These are phyloP conservation scores for Drosophila algonquin DNA, from an alignment of 2,888 invertebrate species.

Conservation along the genomic window DNA sequence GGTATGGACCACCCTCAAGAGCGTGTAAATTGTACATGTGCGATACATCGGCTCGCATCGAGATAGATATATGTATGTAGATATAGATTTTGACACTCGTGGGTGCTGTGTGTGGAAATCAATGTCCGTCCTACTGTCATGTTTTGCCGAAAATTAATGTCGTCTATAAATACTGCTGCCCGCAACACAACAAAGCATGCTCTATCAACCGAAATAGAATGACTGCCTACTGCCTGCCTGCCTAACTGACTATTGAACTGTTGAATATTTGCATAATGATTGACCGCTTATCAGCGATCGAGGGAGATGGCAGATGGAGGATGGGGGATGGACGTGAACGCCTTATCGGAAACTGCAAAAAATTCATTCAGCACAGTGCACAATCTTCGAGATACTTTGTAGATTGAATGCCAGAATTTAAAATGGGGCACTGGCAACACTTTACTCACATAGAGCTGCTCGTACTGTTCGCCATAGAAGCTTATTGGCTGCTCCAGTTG, in stretches of 20 bases:
- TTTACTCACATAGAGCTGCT: slow-evolving; percentile 92
- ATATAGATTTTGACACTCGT: slow-evolving; percentile 26
- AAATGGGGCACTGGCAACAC: neutral
- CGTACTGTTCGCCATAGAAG: slow-evolving; percentile 91
- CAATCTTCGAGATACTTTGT: slow-evolving; percentile 41
- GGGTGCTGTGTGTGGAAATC: slow-evolving; percentile 38
- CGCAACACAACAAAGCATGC: slow-evolving; percentile 31
- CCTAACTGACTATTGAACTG: slow-evolving; percentile 32
- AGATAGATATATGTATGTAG: neutral
- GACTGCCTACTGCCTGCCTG: neutral
- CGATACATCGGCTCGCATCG: neutral
- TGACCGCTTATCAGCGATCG: slow-evolving; percentile 40
- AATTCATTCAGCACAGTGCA: slow-evolving; percentile 68
- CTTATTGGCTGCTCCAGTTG: slow-evolving; percentile 86
- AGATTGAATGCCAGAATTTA: slow-evolving; percentile 4
- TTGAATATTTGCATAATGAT: slow-evolving; percentile 48
- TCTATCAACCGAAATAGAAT: slow-evolving; percentile 26
- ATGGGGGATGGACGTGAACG: neutral
- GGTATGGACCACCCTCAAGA: slow-evolving; percentile 68
- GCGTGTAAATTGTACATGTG: slow-evolving; percentile 59
- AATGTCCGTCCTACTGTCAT: slow-evolving; percentile 59
- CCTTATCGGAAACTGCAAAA: slow-evolving; percentile 51
- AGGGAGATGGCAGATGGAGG: too few relatives aligned
- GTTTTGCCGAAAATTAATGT: slow-evolving; percentile 67
- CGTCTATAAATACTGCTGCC: slow-evolving; percentile 59